Base-by-base conservation (phyloP, 2,888 invertebrate species). In the Calameuta pallipes region DNA sequence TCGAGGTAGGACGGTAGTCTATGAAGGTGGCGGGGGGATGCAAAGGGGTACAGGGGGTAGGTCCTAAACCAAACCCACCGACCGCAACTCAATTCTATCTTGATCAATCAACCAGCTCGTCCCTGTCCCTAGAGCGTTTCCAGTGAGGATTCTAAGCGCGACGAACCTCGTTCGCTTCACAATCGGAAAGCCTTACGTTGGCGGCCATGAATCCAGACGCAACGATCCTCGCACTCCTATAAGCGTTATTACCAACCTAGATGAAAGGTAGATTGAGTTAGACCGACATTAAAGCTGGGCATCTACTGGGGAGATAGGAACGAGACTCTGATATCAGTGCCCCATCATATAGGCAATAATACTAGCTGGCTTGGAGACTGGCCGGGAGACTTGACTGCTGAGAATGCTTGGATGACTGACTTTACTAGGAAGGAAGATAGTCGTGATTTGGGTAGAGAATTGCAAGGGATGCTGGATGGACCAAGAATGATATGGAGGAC, bases 251-350 rank as follows among this genome's bases (percentile, higher is more conserved):
- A 85, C 84, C 79, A 70, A 81, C 82, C 69, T 84, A 85, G 84
- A 87, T 85, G 85, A 83, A 86, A 87, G 85, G 82, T 82, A 84
- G 85, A 87, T 86, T 82, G 84, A 87, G 84, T 87, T 86, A 86
- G 82, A 83, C 80, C 78, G 77, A 78, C 80, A 83, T 83, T 82
- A 82, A 75, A 75, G 75, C 75, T 78, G 73, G 79, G 81, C 79
- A 79, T 83, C 81, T 80, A 78, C 78, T 56, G 56, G 56, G 23
- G 56, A 56, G 56, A 56, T 56, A 23, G 56, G 56, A 56, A 56
- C 23, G 56, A 56, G 56, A 23, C 82, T 80, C 81, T 81, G 80
- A 81, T 83, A 84, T 69, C 80, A 33, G 73, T 71, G 11, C 71
- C 71, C 71, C 31, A 15, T 34, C 13, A 4, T 71, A 31, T 34